Base-by-base conservation (phyloP, 2,797 vertebrate genomes). In the Spinus pinus region DNA sequence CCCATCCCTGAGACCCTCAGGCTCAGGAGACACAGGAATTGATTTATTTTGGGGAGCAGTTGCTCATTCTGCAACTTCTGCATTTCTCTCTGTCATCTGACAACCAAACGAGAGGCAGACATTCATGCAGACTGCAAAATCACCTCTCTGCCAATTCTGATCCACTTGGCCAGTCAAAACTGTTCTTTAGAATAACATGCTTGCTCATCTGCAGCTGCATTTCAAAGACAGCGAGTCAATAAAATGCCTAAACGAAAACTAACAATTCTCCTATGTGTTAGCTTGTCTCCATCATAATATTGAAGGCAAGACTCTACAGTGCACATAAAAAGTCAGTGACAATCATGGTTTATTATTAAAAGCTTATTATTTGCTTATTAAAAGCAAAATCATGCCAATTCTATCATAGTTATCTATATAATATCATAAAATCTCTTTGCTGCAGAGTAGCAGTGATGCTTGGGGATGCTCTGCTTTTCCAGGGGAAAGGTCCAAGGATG, bases 1-100 rank as follows among this genome's bases (percentile, higher is more conserved):
- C 42, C 65, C 10, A 27, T 15, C 57, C 14, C 61, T 1, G 1
- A 74, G 58, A 86, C 70, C 50, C 74, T 69, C 62, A 28, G 23
- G 47, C 37, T 37, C 37, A 37, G 37, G 37, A 50, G 74, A 51
- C 7, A 80, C 7, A 56, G 81, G 64, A 85, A 70, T 67, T 64
- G 27, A 88, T 88, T 90, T 93, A 70, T 90, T 95, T 88, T 70
- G 51, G 70, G 39, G 58, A 94, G 56, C 2, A 5, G 54, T 86
- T 93, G 75, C 66, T 86, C 93, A 56, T 94, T 86, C 78, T 93
- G 80, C 78, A 77, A 77, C 83, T 95, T 95, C 77, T 56, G 90
- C 81, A 81, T 84, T 94, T 88, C 62, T 44, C 46, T 7, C 46
- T 31, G 18, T 65, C 78, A 65, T 61, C 74, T 79, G 50, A 65